Conservation (phyloP, 2,113 vertebrate species). For the Ctenomys sociabilis region DNA sequence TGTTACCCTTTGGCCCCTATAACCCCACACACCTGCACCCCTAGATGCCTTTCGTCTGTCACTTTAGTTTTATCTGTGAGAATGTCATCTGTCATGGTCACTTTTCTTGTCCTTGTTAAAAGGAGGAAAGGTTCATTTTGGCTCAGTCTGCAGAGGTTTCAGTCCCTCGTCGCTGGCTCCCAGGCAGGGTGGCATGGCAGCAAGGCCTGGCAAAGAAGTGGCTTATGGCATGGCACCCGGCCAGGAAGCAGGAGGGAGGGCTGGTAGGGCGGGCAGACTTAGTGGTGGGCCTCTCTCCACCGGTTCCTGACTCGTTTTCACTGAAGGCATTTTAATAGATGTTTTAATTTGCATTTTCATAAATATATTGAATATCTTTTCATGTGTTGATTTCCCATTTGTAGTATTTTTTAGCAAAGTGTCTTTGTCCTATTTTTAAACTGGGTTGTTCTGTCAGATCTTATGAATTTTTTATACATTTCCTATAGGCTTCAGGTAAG, state of each 20-base stretch:
- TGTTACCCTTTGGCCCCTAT: not conserved
- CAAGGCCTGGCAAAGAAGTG: not conserved
- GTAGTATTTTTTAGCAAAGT: not conserved
- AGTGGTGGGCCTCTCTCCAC: not conserved
- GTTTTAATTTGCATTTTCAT: slow-evolving; percentile 38
- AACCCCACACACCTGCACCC: not conserved
- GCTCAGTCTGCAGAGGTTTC: not conserved
- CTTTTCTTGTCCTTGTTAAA: not conserved
- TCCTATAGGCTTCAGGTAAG: not conserved
- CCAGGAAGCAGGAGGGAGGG: not conserved
- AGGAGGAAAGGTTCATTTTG: not conserved
- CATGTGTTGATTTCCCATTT: not conserved
- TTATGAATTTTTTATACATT: not conserved
- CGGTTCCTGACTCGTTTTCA: no score
- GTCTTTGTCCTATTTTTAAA: not conserved
- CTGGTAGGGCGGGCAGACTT: not conserved
- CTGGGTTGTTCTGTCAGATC: not conserved
- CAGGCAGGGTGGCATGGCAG: not conserved
- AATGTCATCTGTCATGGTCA: not conserved
- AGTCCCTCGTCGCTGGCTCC: not conserved
- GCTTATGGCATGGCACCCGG: not conserved
- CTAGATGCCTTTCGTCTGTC: not conserved
- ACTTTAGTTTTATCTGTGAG: not conserved
- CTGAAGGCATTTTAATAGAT: not conserved
- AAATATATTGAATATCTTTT: not conserved